phyloP scores from a whole-genome alignment of 2,797 vertebrate genomes.

The Garrulus glandarius region DNA sequence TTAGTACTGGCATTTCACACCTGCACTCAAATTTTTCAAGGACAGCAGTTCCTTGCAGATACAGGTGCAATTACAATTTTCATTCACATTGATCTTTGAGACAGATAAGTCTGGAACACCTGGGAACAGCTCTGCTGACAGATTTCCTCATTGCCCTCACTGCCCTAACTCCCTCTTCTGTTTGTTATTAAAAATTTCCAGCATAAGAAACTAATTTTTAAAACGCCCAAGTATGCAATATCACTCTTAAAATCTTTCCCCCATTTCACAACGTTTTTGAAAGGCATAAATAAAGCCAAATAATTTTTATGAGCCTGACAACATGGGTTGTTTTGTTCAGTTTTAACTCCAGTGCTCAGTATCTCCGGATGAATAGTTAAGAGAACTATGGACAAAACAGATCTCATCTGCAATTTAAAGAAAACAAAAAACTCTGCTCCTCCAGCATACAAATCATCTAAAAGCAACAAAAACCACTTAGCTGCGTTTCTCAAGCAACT shows the following conservation, averaged over 20 bases:
- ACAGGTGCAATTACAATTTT: background rate
- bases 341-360: background rate
- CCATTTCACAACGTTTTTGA: background rate
- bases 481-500: background rate
- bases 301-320: background rate
- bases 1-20: background rate
- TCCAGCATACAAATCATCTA: background rate
- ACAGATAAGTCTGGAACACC: background rate
- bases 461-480: background rate
- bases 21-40: background rate
- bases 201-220: background rate
- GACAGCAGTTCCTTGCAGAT: background rate
- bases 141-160: background rate
- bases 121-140: background rate
- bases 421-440: background rate
- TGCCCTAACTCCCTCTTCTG: background rate
- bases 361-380: background rate
- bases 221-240: background rate
- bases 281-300: constrained; percentile 19
- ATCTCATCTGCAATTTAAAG: background rate
- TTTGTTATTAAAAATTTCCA: background rate
- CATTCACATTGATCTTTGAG: background rate
- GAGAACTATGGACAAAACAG: background rate
- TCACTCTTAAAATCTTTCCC: background rate
- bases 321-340: background rate